Percentiles rank a stretch among this genome's conserved stretches.
Conservation (phyloP, 2,888 invertebrate species). For the Heliconius charithonia region DNA sequence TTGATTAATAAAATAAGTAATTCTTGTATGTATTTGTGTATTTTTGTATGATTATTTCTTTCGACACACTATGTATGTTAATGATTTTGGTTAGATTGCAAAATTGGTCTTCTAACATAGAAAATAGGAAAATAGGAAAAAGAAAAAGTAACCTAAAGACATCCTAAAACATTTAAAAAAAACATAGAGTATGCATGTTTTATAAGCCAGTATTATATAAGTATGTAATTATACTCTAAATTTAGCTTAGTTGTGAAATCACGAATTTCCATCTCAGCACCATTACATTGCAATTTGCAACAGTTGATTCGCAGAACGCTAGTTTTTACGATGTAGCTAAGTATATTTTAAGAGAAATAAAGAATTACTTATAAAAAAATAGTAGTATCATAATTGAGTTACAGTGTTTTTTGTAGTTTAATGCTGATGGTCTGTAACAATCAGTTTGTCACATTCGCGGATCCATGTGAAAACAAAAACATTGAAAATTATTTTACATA, state of each 20-base stretch:
- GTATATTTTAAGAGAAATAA: slow-evolving; percentile 15
- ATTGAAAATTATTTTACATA: neutral
- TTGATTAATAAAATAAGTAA: too few species aligned
- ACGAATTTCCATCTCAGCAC: slow-evolving; percentile 13
- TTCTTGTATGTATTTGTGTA: too few species aligned
- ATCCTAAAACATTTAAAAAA: neutral
- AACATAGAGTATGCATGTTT: neutral
- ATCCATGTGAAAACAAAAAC: neutral
- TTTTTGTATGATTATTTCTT: too few species aligned
- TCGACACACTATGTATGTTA: too few species aligned
- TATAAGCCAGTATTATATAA: neutral
- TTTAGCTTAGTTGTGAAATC: slow-evolving; percentile 16
- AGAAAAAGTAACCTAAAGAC: neutral
- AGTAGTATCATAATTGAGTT: slow-evolving; percentile 10
- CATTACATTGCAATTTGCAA: slow-evolving; percentile 24
- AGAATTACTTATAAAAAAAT: neutral
- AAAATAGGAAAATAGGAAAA: too few species aligned
- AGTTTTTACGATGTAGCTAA: slow-evolving; percentile 9
- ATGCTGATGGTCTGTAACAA: neutral
- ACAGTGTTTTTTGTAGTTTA: neutral
- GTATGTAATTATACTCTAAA: slow-evolving; percentile 11
- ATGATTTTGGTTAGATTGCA: too few species aligned
- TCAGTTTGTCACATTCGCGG: neutral
- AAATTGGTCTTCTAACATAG: too few species aligned
- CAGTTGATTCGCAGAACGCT: slow-evolving; percentile 13